phyloP scores from a whole-genome alignment of 2,797 vertebrate genomes.

The Poecilia picta region DNA sequence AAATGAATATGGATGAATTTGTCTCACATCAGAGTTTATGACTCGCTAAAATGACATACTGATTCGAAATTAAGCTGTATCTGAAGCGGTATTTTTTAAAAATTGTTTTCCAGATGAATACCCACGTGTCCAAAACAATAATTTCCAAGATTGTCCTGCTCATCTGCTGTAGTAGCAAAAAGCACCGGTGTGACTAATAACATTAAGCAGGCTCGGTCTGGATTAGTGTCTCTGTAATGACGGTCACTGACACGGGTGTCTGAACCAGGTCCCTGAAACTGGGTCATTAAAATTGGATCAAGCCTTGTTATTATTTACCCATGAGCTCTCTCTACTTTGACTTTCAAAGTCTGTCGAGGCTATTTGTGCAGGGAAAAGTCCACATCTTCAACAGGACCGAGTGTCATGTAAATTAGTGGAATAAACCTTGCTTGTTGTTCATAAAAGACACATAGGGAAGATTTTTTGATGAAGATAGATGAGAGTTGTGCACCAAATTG shows the following conservation, averaged over 20 bases:
- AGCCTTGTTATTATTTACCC: slow-evolving; percentile 8
- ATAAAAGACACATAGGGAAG: not conserved
- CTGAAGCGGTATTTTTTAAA: not conserved
- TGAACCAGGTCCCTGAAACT: not conserved
- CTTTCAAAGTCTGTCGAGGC: slow-evolving; percentile 1
- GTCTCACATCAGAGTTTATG: not conserved
- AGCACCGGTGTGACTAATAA: not conserved
- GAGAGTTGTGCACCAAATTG: not conserved
- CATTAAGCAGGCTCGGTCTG: slow-evolving; percentile 16
- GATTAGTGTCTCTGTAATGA: slow-evolving; percentile 3
- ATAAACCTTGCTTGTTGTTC: not conserved
- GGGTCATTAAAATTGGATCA: not conserved
- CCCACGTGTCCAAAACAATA: not conserved
- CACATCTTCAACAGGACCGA: not conserved
- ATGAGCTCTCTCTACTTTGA: not conserved
- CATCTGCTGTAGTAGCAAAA: not conserved
- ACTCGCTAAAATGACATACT: not conserved
- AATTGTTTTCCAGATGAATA: not conserved
- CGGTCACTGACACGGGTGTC: not conserved
- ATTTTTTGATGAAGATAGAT: not conserved
- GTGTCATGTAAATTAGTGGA: not conserved
- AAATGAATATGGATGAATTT: not conserved
- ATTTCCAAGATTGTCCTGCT: not conserved
- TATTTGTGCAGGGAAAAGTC: not conserved
- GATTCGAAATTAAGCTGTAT: not conserved